These are phyloP conservation scores for Corvus moneduloides DNA, from an alignment of 2,113 vertebrate genomes.

Conservation along the genomic window DNA sequence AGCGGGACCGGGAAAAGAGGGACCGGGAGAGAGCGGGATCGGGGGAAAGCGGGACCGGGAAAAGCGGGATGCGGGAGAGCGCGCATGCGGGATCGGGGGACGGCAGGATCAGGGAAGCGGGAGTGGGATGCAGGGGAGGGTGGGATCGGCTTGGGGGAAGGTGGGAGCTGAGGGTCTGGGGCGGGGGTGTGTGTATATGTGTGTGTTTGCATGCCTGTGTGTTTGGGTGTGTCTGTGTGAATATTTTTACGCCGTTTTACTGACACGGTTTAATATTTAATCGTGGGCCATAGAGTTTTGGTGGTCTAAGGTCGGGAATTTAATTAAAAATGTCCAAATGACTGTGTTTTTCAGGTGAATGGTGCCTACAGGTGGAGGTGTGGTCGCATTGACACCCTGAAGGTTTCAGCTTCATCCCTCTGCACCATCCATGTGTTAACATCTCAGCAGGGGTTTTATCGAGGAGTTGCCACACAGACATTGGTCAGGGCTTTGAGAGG, in stretches of 20 bases:
- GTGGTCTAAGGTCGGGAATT: background rate
- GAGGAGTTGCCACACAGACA: background rate
- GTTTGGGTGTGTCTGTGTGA: too few relatives aligned
- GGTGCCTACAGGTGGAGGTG: background rate
- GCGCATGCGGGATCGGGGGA: background rate
- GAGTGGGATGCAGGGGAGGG: too few relatives aligned
- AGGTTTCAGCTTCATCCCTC: background rate
- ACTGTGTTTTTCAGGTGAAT: background rate
- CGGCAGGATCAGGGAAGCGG: background rate
- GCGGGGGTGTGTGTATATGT: background rate
- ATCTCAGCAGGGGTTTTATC: background rate
- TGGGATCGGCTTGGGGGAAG: background rate
- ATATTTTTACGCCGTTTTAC: background rate
- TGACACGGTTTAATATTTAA: too few relatives aligned
- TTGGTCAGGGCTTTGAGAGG: background rate
- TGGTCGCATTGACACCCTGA: background rate
- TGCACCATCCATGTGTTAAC: background rate
- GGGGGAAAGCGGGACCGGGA: background rate
- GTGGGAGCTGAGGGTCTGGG: background rate
- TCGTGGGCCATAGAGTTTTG: background rate
- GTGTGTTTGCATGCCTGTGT: too few relatives aligned
- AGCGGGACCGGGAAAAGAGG: too few relatives aligned
- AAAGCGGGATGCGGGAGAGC: background rate
- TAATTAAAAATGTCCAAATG: background rate
- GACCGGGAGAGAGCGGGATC: too few relatives aligned